phyloP scores from a whole-genome alignment of 2,113 vertebrate genomes.

The Chloebia gouldiae region DNA sequence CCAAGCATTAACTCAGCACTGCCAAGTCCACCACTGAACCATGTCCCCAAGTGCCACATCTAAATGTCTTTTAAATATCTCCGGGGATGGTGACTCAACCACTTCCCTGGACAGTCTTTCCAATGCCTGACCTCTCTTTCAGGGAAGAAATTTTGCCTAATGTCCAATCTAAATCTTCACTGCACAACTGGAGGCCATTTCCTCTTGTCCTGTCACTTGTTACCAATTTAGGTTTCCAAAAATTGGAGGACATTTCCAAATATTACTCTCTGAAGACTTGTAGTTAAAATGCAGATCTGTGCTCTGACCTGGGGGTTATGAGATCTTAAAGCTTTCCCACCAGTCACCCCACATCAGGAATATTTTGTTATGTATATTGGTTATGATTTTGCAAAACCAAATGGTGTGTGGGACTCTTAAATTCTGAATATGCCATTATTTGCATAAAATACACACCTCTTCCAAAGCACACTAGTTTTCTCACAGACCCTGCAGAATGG shows the following conservation, averaged over 20 bases:
- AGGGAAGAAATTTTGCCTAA: background rate
- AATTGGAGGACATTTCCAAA: background rate
- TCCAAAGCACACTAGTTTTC: background rate
- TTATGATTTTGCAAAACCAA: background rate
- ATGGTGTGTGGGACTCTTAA: background rate
- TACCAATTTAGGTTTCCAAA: background rate
- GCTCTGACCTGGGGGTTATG: background rate
- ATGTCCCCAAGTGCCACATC: background rate
- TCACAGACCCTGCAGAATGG: background rate
- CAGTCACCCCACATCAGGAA: background rate
- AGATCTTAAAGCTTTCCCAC: background rate
- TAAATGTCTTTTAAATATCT: background rate
- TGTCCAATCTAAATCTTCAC: background rate
- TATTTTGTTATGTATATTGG: background rate
- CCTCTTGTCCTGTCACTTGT: background rate
- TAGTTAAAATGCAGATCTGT: background rate
- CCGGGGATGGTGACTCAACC: background rate
- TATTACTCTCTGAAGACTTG: background rate
- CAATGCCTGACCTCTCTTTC: background rate
- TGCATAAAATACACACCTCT: background rate
- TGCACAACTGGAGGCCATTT: background rate
- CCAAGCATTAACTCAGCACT: background rate
- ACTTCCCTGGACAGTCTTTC: background rate
- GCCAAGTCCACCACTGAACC: background rate
- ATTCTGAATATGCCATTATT: background rate